Evolutionary conservation across 1,140 invertebrate genomes (phyloP).

Genomic region (Rhynchophorus ferrugineus): DNA sequence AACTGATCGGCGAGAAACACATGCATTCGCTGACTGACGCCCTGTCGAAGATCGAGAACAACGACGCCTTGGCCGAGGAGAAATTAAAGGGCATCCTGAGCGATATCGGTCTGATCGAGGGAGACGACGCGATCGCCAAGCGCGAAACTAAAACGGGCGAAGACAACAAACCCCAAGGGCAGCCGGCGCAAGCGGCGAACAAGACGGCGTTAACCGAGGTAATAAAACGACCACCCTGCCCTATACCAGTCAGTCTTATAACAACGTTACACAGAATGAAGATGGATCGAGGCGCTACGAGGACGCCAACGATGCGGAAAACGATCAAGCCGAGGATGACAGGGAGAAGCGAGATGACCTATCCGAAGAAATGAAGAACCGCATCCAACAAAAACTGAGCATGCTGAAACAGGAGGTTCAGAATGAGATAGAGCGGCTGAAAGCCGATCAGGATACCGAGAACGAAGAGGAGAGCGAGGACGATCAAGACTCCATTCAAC

Average conservation of each 20-base stretch:
- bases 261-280: too few species aligned
- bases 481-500: not conserved
- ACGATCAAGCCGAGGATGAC: not conserved
- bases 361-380: constrained; percentile 24
- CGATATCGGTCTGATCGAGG: constrained; percentile 34
- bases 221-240: too few species aligned
- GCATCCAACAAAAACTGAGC: constrained; percentile 33
- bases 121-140: constrained; percentile 17
- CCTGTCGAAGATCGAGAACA: constrained; percentile 8
- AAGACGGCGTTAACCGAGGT: too few species aligned
- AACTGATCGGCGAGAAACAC: constrained; percentile 9
- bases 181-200: constrained; percentile 30
- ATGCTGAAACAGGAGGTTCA: constrained; percentile 37
- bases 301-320: too few species aligned
- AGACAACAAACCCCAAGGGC: too few species aligned
- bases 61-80: constrained; percentile 23
- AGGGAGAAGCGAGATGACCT: constrained; percentile 11
- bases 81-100: constrained; percentile 30
- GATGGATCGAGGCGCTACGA: too few species aligned
- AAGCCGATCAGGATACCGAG: constrained; percentile 6
- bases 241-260: too few species aligned
- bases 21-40: constrained; percentile 3
- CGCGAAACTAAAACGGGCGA: constrained; percentile 19
- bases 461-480: constrained; percentile 13
- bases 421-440: constrained; percentile 31